These are phyloP conservation scores for Pterocles gutturalis DNA, from an alignment of 2,113 vertebrate genomes.

Conservation along the genomic window DNA sequence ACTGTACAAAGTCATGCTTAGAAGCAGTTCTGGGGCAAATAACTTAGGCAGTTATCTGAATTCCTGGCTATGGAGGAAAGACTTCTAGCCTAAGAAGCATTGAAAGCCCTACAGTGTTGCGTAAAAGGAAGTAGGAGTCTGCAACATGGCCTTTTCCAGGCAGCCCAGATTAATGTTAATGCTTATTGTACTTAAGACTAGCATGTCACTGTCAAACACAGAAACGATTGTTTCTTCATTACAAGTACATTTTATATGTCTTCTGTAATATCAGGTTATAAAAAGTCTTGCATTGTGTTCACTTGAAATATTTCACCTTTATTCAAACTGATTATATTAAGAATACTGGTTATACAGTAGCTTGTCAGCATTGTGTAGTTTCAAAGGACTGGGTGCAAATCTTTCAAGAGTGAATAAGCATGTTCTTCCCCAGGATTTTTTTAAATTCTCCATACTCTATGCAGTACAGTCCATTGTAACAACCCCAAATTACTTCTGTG, in stretches of 20 bases:
- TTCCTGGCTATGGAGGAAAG: not conserved
- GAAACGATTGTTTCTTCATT: not conserved
- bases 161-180: not conserved
- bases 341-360: not conserved
- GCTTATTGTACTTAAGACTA: not conserved
- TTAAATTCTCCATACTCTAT: not conserved
- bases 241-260: not conserved
- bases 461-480: not conserved
- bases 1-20: not conserved
- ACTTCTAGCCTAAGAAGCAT: not conserved
- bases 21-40: not conserved
- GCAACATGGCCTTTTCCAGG: not conserved
- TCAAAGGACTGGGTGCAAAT: not conserved
- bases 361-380: not conserved
- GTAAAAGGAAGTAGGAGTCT: not conserved
- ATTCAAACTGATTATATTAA: not conserved
- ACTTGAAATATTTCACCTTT: conserved; percentile 13
- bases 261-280: not conserved
- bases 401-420: not conserved
- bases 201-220: not conserved
- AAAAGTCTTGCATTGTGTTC: not conserved
- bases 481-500: not conserved
- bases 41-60: not conserved
- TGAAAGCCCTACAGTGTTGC: not conserved
- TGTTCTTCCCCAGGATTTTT: not conserved